Base-by-base conservation (phyloP, 23 tunicate species). In the Pegea sp. region DNA sequence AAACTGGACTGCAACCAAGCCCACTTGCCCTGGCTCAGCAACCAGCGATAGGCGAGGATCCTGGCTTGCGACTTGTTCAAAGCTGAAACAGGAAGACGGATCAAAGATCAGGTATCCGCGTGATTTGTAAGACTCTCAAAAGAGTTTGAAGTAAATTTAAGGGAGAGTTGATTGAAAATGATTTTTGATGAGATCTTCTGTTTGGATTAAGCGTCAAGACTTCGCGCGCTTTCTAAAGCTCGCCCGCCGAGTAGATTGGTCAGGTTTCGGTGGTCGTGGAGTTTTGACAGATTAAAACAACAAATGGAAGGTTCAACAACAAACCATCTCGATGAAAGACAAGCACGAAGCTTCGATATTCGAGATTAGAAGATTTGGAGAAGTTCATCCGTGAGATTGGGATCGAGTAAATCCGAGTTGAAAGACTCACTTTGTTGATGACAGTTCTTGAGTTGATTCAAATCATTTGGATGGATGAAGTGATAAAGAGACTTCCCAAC, bases 11-110 rank as follows among this genome's bases (percentile, higher is more conserved):
- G 77, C 53, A 78, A 33, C 77, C 77, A 78, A n/a, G 56, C 23
- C 44, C 23, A 70, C 3, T 57, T 58, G 13, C 77, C 92, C 28
- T 34, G 33, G 34, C 70, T 78, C 4, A 59, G 44, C 50, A 78
- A 48, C 92, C 92, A 78, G 21, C 92, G 64, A 44, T 64, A 78
- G 25, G 54, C 64, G 1, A 72, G 92, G 20, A 74, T 78, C 3
- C 48, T 58, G 16, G 63, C 59, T 24, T 70, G 78, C 42, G 74
- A 72, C 43, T 78, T 78, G 3, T 60, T 33, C 52, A 78, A 34
- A 16, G 61, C 92, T 78, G 49, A n/a, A 1, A 44, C 23, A 25
- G 5, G 16, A 16, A 56, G 13, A 24, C 18, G 48, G 26, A 24
- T 50, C n/a, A n/a, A n/a, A n/a, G n/a, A n/a, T n/a, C n/a, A n/a